Percentiles rank a stretch among this genome's conserved stretches.
These are phyloP conservation scores for Grammomys dolichurus DNA, from an alignment of 2,113 vertebrate species.

Conservation along the genomic window DNA sequence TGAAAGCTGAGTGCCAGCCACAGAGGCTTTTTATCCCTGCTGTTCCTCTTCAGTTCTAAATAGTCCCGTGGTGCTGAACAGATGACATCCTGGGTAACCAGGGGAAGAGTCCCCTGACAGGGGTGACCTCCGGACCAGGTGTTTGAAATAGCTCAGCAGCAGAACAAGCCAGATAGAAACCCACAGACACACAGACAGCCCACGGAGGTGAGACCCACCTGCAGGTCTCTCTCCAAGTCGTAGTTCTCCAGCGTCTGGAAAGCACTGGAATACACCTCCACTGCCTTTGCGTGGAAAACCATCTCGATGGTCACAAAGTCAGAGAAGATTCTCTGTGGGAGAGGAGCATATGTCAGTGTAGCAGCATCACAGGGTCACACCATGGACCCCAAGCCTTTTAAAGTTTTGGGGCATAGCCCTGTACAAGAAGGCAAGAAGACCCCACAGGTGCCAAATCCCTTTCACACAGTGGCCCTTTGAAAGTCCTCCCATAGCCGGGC, in stretches of 20 bases:
- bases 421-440: not conserved
- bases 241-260: constrained; percentile 88
- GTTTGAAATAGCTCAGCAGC: not conserved
- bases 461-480: not conserved
- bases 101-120: not conserved
- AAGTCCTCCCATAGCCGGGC: not conserved
- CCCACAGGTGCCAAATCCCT: not conserved
- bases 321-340: constrained; percentile 87
- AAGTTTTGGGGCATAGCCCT: not conserved
- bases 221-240: constrained; percentile 87
- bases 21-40: not conserved
- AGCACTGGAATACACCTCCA: constrained; percentile 91
- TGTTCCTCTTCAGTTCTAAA: not conserved
- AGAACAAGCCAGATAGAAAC: not conserved
- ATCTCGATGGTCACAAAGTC: constrained; percentile 93
- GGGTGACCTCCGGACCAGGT: too few relatives aligned
- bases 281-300: constrained; percentile 91
- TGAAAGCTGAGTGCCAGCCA: not conserved
- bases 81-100: not conserved
- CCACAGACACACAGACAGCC: not conserved
- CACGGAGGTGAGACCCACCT: constrained; percentile 81
- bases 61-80: not conserved
- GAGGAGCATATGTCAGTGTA: not conserved
- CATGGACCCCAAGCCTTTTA: not conserved
- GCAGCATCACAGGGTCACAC: not conserved